A percentile compares a stretch with the other conserved stretches of the same genome.
Conservation (phyloP, 1,140 invertebrate species). For the Macrosteles quadrilineatus region DNA sequence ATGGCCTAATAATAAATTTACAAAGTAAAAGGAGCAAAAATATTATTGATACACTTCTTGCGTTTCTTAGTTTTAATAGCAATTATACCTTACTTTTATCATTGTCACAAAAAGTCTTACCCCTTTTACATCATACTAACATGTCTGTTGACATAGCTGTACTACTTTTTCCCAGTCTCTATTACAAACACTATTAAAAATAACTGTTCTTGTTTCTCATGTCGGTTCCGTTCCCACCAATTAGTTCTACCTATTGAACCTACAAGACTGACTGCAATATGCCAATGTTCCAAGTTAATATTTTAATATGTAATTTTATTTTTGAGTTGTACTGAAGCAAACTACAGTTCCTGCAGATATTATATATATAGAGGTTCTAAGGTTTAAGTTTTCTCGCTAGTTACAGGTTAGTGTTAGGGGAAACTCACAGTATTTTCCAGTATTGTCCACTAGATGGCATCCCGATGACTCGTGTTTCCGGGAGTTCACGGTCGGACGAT, state of each 20-base stretch:
- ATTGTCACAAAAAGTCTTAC: too few species aligned
- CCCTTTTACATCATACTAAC: too few species aligned
- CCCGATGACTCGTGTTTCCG: not conserved
- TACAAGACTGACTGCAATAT: slow-evolving; percentile 43
- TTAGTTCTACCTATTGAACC: slow-evolving; percentile 35
- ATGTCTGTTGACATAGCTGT: too few species aligned
- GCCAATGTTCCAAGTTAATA: slow-evolving; percentile 42
- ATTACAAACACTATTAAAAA: too few species aligned
- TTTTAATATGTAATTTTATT: slow-evolving; percentile 31
- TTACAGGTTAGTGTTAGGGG: slow-evolving; percentile 31
- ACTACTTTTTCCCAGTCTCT: too few species aligned
- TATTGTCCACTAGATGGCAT: slow-evolving; percentile 35
- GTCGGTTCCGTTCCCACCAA: not conserved
- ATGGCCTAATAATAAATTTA: too few species aligned
- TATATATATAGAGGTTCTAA: slow-evolving; percentile 42
- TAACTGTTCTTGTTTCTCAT: too few species aligned
- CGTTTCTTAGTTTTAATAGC: too few species aligned
- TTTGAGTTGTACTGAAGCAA: slow-evolving; percentile 37
- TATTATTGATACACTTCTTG: too few species aligned
- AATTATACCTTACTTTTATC: too few species aligned
- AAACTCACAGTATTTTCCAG: slow-evolving; percentile 41
- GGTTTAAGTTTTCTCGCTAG: slow-evolving; percentile 37
- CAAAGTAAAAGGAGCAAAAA: too few species aligned
- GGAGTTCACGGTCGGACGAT: not conserved
- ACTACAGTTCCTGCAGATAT: slow-evolving; percentile 42